phyloP scores from a whole-genome alignment of 2,797 vertebrate genomes.

The Diplodus puntazzo region DNA sequence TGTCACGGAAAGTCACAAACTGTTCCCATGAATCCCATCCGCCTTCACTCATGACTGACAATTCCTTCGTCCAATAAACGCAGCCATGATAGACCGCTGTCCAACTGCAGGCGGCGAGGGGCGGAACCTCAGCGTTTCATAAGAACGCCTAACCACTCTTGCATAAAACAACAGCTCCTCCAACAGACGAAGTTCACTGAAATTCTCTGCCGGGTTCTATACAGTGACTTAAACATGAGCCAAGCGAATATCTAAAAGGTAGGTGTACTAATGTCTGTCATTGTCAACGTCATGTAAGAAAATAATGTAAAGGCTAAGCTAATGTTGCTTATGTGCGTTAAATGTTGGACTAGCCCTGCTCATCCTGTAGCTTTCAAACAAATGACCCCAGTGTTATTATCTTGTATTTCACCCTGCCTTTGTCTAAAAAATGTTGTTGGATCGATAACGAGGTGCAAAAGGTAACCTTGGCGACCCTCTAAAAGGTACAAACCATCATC shows the following conservation, averaged over 20 bases:
- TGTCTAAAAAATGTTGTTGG: neutral
- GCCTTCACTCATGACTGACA: slow-evolving; percentile 50
- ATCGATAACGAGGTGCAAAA: slow-evolving; percentile 1
- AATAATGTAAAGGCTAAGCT: neutral
- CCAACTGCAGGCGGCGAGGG: slow-evolving; percentile 41
- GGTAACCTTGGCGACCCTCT: neutral
- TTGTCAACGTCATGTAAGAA: neutral
- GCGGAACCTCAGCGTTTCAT: slow-evolving; percentile 35
- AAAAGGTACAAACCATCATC: neutral
- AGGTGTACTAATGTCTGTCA: neutral
- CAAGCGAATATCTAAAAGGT: slow-evolving; percentile 52
- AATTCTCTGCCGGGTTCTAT: fast-evolving
- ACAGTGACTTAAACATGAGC: neutral
- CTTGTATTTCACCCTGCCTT: neutral
- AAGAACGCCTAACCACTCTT: neutral
- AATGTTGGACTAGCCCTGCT: neutral
- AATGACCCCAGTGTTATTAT: neutral
- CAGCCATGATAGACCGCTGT: neutral
- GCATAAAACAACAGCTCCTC: neutral
- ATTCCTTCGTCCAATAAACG: slow-evolving; percentile 20
- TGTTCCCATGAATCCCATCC: slow-evolving; percentile 29
- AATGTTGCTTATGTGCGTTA: neutral
- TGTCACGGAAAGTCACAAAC: slow-evolving; percentile 1
- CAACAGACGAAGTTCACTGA: fast-evolving
- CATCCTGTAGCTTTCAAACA: neutral